phyloP scores from a whole-genome alignment of 2,113 vertebrate genomes.

The Alectura lathami region DNA sequence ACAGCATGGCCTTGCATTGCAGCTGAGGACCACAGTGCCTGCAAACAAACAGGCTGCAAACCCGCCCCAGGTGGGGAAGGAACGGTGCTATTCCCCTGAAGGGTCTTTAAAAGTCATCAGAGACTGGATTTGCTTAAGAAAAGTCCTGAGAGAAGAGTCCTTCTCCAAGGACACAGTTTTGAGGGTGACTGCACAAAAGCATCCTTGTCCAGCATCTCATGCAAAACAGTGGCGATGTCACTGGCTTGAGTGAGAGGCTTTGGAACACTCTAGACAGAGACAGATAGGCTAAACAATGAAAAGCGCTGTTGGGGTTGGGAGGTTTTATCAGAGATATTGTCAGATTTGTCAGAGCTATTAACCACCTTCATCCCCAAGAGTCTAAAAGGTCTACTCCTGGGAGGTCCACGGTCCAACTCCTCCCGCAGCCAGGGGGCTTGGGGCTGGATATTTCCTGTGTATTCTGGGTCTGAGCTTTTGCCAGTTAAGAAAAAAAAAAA shows the following conservation, averaged over 20 bases:
- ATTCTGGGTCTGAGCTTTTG: not conserved
- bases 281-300: not conserved
- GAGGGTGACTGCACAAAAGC: not conserved
- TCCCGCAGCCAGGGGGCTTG: not conserved
- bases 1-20: too few species aligned
- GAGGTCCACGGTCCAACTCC: not conserved
- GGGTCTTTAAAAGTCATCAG: not conserved
- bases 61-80: accelerated
- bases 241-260: not conserved
- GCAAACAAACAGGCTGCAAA: not conserved
- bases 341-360: not conserved
- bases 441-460: not conserved
- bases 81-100: not conserved
- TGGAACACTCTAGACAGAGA: not conserved
- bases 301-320: not conserved
- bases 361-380: not conserved
- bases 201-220: not conserved
- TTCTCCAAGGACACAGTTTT: not conserved
- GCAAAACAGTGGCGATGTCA: not conserved
- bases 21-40: too few species aligned
- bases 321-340: too few species aligned
- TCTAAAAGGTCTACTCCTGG: not conserved
- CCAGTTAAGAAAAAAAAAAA: too few species aligned
- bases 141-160: not conserved
- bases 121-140: not conserved